These are phyloP conservation scores for Tribolium madens DNA, from an alignment of 1,140 invertebrate species.

Conservation along the genomic window DNA sequence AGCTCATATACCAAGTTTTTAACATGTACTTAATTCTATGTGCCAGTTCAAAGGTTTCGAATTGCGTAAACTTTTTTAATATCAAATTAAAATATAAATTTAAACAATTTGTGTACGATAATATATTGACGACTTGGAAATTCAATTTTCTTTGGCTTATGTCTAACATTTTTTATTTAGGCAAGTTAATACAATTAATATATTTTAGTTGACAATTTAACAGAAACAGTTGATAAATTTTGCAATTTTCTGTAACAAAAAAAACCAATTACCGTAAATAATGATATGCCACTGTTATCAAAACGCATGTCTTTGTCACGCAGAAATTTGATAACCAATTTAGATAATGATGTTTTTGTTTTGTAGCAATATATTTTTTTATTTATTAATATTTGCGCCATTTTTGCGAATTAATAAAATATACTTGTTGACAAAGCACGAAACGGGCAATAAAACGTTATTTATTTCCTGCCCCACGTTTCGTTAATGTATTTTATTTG, in stretches of 20 bases:
- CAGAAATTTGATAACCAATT: background rate
- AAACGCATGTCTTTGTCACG: background rate
- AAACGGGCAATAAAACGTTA: constrained; percentile 1
- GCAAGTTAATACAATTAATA: no score
- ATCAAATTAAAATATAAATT: no score
- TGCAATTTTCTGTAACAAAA: background rate
- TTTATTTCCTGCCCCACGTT: constrained; percentile 8
- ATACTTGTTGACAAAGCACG: constrained; percentile 5
- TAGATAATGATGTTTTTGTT: no score
- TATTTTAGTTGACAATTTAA: background rate
- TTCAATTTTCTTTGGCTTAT: no score
- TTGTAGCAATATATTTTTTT: background rate
- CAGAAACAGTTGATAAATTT: background rate
- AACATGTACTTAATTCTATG: no score
- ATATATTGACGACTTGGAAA: no score
- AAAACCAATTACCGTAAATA: background rate
- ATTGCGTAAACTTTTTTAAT: no score
- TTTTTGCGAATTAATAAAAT: background rate
- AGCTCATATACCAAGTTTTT: no score
- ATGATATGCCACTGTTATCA: background rate
- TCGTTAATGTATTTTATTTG: constrained; percentile 35
- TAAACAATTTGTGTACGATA: no score
- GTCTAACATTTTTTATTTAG: no score
- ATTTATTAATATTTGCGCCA: background rate
- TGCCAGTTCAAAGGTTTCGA: no score